phyloP scores from a whole-genome alignment of 1,140 invertebrate genomes.

The Leptopilina boulardi region DNA sequence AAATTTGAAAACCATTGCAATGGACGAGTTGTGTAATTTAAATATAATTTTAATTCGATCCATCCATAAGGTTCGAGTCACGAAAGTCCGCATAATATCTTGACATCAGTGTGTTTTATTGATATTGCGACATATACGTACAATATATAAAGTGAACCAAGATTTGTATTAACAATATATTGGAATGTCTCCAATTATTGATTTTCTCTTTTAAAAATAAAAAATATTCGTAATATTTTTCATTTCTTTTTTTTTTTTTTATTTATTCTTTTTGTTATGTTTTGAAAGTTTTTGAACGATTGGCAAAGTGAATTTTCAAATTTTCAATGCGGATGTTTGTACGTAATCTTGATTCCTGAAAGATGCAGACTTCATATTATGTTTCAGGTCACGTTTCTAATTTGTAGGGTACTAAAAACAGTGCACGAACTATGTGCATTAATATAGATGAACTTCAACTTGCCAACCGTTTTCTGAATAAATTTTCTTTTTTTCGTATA shows the following conservation, averaged over 20 bases:
- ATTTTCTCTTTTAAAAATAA: not conserved
- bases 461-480: constrained; percentile 4
- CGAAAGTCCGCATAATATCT: constrained; percentile 5
- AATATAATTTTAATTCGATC: constrained; percentile 2
- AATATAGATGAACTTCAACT: constrained; percentile 11
- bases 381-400: constrained; percentile 21
- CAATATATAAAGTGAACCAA: not conserved
- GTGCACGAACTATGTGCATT: constrained; percentile 4
- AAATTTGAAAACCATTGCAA: too few species aligned
- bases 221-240: not conserved
- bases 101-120: not conserved
- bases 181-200: not conserved
- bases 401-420: constrained; percentile 25
- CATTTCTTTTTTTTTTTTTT: too few species aligned
- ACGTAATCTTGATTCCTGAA: not conserved
- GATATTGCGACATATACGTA: not conserved
- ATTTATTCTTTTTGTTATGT: too few species aligned
- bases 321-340: not conserved
- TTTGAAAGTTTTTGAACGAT: not conserved
- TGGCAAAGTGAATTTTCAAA: not conserved
- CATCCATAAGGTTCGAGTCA: not conserved
- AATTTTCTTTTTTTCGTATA: not conserved
- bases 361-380: constrained; percentile 14
- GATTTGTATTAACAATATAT: not conserved
- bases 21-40: not conserved